A percentile compares a stretch with the other conserved stretches of the same genome.
Evolutionary conservation across 2,113 vertebrate species (phyloP).

Genomic region (Actenoides hombroni): DNA sequence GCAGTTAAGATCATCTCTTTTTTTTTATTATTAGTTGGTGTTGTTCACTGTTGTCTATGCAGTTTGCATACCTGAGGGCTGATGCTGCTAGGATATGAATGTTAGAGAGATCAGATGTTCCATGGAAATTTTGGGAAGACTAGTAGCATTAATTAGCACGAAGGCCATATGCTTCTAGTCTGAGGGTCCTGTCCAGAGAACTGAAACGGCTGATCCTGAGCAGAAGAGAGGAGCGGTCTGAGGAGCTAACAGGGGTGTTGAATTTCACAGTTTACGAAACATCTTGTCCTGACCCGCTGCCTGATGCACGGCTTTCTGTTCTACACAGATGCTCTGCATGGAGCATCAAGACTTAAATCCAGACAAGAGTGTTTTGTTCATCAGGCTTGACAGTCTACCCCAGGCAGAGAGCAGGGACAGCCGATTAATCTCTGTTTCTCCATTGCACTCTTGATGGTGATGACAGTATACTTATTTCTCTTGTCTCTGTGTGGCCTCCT

Average conservation of each 20-base stretch:
- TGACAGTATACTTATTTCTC: no score
- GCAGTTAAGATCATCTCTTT: neutral
- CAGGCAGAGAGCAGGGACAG: neutral
- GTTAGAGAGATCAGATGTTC: neutral
- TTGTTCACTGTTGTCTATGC: neutral
- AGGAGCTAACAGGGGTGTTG: neutral
- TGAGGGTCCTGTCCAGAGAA: neutral
- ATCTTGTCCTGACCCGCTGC: neutral
- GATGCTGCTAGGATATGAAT: neutral
- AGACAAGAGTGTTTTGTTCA: neutral
- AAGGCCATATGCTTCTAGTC: neutral
- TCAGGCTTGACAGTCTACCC: neutral
- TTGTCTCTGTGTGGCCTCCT: neutral
- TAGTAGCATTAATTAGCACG: neutral
- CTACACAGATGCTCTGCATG: neutral
- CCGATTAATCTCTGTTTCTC: neutral
- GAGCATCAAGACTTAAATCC: neutral
- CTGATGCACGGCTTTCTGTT: neutral
- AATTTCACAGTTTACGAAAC: neutral
- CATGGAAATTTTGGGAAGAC: neutral
- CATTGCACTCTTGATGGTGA: neutral
- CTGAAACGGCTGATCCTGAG: neutral
- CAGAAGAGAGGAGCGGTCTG: neutral
- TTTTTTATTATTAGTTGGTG: neutral
- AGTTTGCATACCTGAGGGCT: neutral